Evolutionary conservation across 2,888 invertebrate genomes (phyloP).

Genomic region (Pyrocoelia pectoralis): DNA sequence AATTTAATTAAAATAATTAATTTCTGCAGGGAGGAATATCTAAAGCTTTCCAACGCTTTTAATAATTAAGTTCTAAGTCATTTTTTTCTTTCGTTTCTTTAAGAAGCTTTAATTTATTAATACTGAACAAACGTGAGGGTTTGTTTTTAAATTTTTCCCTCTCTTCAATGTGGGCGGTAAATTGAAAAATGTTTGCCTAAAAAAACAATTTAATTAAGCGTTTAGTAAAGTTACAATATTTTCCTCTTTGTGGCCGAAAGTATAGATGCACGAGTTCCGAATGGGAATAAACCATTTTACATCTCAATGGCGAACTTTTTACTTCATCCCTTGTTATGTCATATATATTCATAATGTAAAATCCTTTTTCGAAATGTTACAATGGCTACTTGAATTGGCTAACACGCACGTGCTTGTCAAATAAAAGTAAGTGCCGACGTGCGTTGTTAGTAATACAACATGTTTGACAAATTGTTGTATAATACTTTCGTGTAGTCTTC

Average conservation of each 20-base stretch:
- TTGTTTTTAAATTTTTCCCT: too few species aligned
- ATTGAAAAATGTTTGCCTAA: background rate
- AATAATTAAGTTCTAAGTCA: background rate
- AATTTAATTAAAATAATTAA: conserved; percentile 1
- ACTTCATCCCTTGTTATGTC: background rate
- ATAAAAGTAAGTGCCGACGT: background rate
- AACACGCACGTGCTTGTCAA: background rate
- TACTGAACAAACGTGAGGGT: background rate
- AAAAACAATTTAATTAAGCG: background rate
- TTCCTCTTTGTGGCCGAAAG: background rate
- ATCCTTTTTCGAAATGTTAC: background rate
- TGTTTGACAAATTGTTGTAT: background rate
- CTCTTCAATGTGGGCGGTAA: background rate
- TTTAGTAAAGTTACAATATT: background rate
- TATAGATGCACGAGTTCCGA: background rate
- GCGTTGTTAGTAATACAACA: background rate
- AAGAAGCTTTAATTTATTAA: background rate
- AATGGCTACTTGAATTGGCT: background rate
- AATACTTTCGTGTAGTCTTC: background rate
- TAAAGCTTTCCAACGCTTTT: background rate
- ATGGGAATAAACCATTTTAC: background rate
- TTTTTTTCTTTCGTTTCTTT: background rate
- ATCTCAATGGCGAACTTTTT: background rate
- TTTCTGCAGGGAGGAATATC: background rate
- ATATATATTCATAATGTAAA: too few species aligned